Evolutionary conservation across 2,888 invertebrate species (phyloP), one percentile per base, ranked within the genome.

Genomic region (Pandemis heparana): DNA sequence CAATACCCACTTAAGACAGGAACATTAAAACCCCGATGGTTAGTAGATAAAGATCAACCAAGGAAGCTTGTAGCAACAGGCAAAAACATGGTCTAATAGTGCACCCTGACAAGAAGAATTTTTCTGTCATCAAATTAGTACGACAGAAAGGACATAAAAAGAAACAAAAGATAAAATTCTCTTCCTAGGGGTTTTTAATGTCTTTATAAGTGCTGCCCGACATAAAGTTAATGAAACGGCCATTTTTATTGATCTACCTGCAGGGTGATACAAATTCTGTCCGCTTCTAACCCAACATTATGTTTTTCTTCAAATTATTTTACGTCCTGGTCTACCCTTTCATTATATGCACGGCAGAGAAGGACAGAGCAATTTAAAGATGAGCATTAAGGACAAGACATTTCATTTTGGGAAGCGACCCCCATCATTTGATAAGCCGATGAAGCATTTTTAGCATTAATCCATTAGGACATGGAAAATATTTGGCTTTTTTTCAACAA

Each of bases 201-300:
- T 92, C 94, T 94, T 92, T 94, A 94, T 94, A 94, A 94, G 93
- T 94, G 94, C 89, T 88, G 86, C 87, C 89, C 85, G 86, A 88
- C 90, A 87, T 85, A 86, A 86, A 87, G 86, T 85, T 93, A 93
- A 94, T 94, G 93, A 94, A 94, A 94, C 86, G 85, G 83, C 83
- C 84, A 85, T 85, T 92, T 87, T 92, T 94, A 94, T 93, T 92
- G 92, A 90, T 93, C 93, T 94, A 94, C 94, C 94, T 94, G 94
- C 86, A 83, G 86, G 85, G 87, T 90, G 91, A 92, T 91, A 92
- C 89, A 89, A 90, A 89, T 85, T 86, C 84, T 78, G 83, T 59
- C 79, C 83, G 84, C 86, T 85, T 81, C 88, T 89, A 91, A 91
- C 91, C 91, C 89, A 86, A 84, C 83, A 92, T 92, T 92, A 91